phyloP scores from a whole-genome alignment of 2,797 vertebrate species.

The Paratrypauchen microcephalus region DNA sequence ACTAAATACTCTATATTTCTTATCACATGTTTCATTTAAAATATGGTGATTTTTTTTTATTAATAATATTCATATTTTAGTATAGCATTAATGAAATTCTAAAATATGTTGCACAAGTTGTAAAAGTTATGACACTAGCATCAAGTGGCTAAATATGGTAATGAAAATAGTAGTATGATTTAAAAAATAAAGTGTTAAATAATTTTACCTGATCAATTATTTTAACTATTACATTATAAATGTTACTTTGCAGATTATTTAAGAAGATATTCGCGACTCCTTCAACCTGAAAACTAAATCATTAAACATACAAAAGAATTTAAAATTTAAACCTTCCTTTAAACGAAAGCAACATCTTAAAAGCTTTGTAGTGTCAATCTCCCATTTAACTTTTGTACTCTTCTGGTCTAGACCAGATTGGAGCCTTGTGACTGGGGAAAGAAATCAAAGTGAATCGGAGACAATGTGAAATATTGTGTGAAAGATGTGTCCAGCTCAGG shows the following conservation, averaged over 20 bases:
- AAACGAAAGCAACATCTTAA: background rate
- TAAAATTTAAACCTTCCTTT: background rate
- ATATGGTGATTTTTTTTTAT: background rate
- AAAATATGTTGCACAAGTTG: no score
- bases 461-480: conserved; percentile 50
- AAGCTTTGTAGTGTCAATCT: conserved; percentile 6
- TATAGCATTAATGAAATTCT: no score
- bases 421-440: conserved; percentile 55
- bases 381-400: conserved; percentile 51
- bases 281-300: background rate
- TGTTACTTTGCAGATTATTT: background rate
- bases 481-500: conserved; percentile 43
- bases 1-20: background rate
- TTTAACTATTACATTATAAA: background rate
- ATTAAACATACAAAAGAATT: background rate
- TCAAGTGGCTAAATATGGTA: no score
- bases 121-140: no score
- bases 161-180: background rate
- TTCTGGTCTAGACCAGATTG: conserved; percentile 28
- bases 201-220: background rate
- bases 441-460: conserved; percentile 74
- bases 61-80: no score
- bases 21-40: background rate
- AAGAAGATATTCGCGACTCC: background rate
- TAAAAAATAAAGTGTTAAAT: background rate